phyloP scores from a whole-genome alignment of 2,113 vertebrate species.

The Cyanistes caeruleus region DNA sequence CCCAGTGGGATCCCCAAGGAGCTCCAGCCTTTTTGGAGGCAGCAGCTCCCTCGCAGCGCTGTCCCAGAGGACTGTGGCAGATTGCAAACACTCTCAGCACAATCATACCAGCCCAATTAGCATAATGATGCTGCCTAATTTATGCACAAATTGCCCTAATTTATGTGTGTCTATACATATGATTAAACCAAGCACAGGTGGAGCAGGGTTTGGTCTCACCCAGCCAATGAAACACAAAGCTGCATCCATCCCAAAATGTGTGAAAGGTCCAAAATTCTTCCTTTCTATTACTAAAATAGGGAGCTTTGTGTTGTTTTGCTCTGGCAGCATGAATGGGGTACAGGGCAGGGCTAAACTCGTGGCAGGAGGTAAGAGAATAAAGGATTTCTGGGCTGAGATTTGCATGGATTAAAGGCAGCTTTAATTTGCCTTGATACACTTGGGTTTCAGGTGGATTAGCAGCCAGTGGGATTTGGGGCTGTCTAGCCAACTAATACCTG shows the following conservation, averaged over 20 bases:
- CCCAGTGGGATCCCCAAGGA: rapidly evolving
- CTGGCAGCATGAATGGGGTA: background rate
- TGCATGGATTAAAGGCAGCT: conserved; percentile 56
- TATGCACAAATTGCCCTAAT: conserved; percentile 42
- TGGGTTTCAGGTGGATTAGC: conserved; percentile 48
- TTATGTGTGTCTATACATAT: background rate
- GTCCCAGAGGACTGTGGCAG: conserved; percentile 5
- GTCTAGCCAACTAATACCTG: conserved; percentile 43
- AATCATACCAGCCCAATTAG: conserved; percentile 20
- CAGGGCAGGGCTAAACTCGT: background rate
- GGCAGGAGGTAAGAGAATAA: conserved; percentile 27
- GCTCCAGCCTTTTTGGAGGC: background rate
- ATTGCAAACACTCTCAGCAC: conserved; percentile 9
- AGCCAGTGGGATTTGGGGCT: background rate
- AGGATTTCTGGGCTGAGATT: conserved; percentile 32
- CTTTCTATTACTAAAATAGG: rapidly evolving
- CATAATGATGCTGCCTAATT: conserved; percentile 37
- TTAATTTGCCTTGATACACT: conserved; percentile 25
- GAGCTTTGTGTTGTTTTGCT: background rate
- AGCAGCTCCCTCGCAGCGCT: background rate
- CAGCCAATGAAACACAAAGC: background rate
- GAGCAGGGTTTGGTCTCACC: background rate
- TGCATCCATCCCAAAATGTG: background rate
- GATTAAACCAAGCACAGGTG: background rate
- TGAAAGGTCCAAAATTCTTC: background rate